Percentiles rank a stretch among this genome's conserved stretches.
Conservation (phyloP, 2,888 invertebrate species). For the Chymomyza amoena region DNA sequence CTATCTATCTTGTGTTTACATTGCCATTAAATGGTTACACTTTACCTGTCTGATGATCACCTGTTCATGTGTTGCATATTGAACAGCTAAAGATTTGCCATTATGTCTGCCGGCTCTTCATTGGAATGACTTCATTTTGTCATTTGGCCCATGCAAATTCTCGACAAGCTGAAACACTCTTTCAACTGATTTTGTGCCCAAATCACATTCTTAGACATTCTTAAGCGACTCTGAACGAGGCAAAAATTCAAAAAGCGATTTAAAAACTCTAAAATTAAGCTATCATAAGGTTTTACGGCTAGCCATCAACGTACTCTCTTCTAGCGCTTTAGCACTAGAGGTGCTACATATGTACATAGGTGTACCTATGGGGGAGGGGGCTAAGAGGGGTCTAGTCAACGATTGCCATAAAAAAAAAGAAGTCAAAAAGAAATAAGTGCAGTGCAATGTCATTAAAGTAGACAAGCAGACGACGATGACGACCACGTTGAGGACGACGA, state of each 20-base stretch:
- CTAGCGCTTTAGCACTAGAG: conserved; percentile 34
- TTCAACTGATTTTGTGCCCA: conserved; percentile 64
- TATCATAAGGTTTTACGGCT: conserved; percentile 70
- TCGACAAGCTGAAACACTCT: conserved; percentile 23
- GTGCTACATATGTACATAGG: conserved; percentile 38
- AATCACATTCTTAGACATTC: conserved; percentile 57
- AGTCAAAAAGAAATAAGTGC: conserved; percentile 69
- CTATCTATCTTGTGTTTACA: background rate
- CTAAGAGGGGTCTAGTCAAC: background rate
- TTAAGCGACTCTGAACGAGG: background rate
- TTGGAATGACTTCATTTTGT: conserved; percentile 64
- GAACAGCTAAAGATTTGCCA: conserved; percentile 15
- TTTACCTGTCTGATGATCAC: conserved; percentile 33
- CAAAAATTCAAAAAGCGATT: conserved; percentile 59
- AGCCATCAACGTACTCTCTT: conserved; percentile 47
- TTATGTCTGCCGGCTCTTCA: conserved; percentile 10
- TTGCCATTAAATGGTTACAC: background rate
- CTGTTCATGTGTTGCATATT: conserved; percentile 48
- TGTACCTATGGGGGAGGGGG: background rate
- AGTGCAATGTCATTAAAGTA: conserved; percentile 70
- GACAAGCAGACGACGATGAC: conserved; percentile 56
- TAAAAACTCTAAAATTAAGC: conserved; percentile 73
- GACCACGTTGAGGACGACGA: conserved; percentile 20
- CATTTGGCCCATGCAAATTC: conserved; percentile 57
- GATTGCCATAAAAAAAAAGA: conserved; percentile 29